Evolutionary conservation across 1,140 invertebrate species (phyloP), one percentile per base, ranked within the genome.

Genomic region (Nilaparvata lugens): DNA sequence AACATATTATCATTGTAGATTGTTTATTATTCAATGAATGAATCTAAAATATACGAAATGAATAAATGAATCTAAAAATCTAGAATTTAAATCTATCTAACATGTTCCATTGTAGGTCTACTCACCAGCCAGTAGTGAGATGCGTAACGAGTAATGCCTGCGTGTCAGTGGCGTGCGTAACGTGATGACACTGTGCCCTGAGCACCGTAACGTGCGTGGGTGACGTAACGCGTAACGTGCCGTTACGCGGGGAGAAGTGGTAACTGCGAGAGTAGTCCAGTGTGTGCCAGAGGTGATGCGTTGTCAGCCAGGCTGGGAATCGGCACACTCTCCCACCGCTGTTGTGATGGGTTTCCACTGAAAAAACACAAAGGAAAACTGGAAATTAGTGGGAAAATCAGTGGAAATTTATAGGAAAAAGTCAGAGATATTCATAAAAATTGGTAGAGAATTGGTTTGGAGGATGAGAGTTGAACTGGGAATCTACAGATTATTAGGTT

Each of bases 61-160:
- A n/a, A n/a, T n/a, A n/a, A n/a, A n/a, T n/a, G n/a, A n/a, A n/a
- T n/a, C n/a, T n/a, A n/a, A n/a, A n/a, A n/a, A n/a, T n/a, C n/a
- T n/a, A n/a, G 52, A 45, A 45, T 25, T 25, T 58, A 62, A 48
- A 65, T 42, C 56, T 72, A 75, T 55, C 16, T 25, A 43, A 48
- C 13, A 5, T 13, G 24, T 40, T 23, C 24, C 21, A 45, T 13
- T 24, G 23, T 23, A 18, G n/a, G 28, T 56, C 1, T 51, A 67
- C 70, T 78, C 73, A 85, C 83, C 83, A 85, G 68, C 83, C 82
- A 59, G 76, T 82, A 14, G 82, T 83, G 65, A 83, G 79, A 70
- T 89, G 87, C 0, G 86, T 84, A 1, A 88, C 81, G 23, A 87
- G 75, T 65, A 80, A 81, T 18, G 81, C 81, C 62, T 80, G 62